A percentile compares a stretch with the other conserved stretches of the same genome.
These are phyloP conservation scores for Chrysemys picta DNA, from an alignment of 2,113 vertebrate species.

Conservation along the genomic window DNA sequence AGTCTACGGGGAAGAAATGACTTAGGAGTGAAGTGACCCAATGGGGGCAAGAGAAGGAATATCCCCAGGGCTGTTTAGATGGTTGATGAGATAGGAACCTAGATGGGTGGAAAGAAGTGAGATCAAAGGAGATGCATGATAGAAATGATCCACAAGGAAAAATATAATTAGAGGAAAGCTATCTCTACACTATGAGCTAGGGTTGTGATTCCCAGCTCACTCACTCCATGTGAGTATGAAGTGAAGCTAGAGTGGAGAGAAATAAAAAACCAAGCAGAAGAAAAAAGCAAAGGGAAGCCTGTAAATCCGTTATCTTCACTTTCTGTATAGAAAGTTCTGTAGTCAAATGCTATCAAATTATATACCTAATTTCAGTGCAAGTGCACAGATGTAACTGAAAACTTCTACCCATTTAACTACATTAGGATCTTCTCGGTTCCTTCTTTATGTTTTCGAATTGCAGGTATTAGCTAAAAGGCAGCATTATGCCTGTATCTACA, in stretches of 20 bases:
- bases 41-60: background rate
- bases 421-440: background rate
- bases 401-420: slow-evolving; percentile 12
- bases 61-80: background rate
- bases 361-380: background rate
- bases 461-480: slow-evolving; percentile 10
- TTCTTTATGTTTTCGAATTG: slow-evolving; percentile 71
- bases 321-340: background rate
- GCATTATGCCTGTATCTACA: slow-evolving; percentile 14
- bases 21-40: background rate
- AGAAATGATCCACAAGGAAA: background rate
- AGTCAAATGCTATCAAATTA: background rate
- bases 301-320: background rate
- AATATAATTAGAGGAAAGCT: background rate
- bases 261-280: background rate
- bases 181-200: background rate
- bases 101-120: fast-evolving
- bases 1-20: background rate
- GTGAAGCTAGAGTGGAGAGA: background rate
- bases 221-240: background rate
- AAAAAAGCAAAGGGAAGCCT: background rate
- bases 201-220: background rate
- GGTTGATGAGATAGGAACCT: background rate
- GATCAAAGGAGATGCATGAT: background rate
- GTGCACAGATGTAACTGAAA: background rate